Conservation (phyloP, 2,797 vertebrate species). For the Gadopsis bispinosus region DNA sequence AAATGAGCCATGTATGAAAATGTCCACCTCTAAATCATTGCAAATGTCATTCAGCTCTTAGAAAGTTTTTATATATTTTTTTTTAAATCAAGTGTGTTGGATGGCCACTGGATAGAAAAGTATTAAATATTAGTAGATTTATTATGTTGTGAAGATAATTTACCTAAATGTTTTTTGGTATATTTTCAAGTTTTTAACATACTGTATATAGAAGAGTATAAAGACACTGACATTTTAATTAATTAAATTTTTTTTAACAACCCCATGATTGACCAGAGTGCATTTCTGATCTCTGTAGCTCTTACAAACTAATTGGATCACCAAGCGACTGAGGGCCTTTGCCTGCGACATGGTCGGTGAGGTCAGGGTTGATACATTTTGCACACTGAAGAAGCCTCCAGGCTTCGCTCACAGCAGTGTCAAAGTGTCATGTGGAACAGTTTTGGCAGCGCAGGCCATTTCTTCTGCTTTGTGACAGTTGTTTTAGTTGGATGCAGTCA, state of each 20-base stretch:
- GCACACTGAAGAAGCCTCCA: background rate
- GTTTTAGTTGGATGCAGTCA: slow-evolving; percentile 6
- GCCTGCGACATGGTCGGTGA: slow-evolving; percentile 39
- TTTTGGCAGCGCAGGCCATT: background rate
- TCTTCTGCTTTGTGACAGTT: background rate
- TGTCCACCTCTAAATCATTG: background rate
- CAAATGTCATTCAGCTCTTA: background rate
- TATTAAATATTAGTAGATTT: slow-evolving; percentile 1
- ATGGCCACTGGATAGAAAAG: background rate
- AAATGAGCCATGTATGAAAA: slow-evolving; percentile 13
- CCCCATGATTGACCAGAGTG: background rate
- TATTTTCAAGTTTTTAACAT: no score
- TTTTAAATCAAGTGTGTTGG: background rate
- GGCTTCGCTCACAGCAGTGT: background rate
- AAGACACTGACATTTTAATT: no score
- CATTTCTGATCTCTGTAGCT: slow-evolving; percentile 14
- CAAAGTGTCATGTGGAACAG: background rate
- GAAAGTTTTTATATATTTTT: no score
- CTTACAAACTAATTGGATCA: slow-evolving; percentile 30
- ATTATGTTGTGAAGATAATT: background rate
- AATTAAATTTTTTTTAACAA: background rate
- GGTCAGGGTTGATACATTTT: slow-evolving; percentile 19
- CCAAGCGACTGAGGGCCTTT: slow-evolving; percentile 32
- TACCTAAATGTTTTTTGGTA: background rate
- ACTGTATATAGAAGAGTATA: background rate